phyloP scores from a whole-genome alignment of 2,888 invertebrate species.

The Mesodorylaimus sp. region DNA sequence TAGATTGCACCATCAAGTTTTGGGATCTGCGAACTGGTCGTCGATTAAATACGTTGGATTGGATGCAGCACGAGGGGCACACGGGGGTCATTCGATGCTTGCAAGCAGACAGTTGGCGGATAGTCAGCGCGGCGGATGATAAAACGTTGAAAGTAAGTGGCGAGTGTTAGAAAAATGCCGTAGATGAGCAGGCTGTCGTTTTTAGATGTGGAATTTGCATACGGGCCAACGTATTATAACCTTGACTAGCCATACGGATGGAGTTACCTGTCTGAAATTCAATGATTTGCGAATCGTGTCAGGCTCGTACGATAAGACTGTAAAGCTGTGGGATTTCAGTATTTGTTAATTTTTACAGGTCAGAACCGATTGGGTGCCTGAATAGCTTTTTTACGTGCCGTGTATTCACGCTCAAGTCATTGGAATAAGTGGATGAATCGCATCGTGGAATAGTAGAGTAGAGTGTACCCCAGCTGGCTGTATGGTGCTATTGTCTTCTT shows the following conservation, averaged over 20 bases:
- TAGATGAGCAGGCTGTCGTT: too few species aligned
- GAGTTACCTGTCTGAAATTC: conserved; percentile 40
- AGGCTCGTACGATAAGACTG: conserved; percentile 40
- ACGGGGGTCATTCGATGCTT: conserved; percentile 38
- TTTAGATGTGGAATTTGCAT: conserved; percentile 37
- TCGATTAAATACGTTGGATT: conserved; percentile 38
- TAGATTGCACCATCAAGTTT: conserved; percentile 38
- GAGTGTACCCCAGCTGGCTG: too few species aligned
- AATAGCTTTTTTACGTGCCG: too few species aligned
- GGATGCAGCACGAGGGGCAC: conserved; percentile 40
- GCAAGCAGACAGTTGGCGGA: conserved; percentile 38
- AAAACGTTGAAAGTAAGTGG: conserved; percentile 38
- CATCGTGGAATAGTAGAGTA: too few species aligned
- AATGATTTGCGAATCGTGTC: conserved; percentile 39
- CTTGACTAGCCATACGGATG: conserved; percentile 38
- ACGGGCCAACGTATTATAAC: conserved; percentile 37
- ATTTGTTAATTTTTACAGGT: too few species aligned
- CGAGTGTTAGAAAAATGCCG: too few species aligned
- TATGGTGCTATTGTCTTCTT: too few species aligned
- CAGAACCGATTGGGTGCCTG: too few species aligned
- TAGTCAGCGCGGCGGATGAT: conserved; percentile 41
- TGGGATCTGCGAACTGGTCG: conserved; percentile 35
- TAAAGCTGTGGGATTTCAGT: conserved; percentile 39
- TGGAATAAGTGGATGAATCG: too few species aligned
- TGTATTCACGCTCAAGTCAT: too few species aligned